Conservation (phyloP, 2,797 vertebrate species). For the Characodon lateralis region DNA sequence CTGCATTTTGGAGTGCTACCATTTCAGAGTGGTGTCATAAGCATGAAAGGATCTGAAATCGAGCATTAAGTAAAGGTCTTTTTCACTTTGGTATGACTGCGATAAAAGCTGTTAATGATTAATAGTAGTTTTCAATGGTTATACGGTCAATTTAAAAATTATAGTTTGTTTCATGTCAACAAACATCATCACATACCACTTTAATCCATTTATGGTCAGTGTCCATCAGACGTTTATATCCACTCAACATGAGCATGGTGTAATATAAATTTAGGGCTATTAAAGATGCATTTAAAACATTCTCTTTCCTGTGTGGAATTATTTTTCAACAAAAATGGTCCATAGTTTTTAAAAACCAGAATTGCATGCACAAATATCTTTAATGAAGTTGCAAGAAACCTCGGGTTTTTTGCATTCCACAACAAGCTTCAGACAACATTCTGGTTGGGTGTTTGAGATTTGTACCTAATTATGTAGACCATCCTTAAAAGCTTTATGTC, state of each 20-base stretch:
- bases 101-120: conserved; percentile 11
- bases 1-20: conserved; percentile 49
- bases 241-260: neutral
- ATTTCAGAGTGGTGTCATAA: conserved; percentile 37
- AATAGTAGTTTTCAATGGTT: conserved; percentile 2
- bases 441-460: neutral
- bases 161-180: neutral
- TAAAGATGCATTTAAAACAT: neutral
- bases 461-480: too few relatives aligned
- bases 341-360: neutral
- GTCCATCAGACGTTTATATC: neutral
- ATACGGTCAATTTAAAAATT: neutral
- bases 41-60: conserved; percentile 34
- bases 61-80: conserved; percentile 22
- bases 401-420: neutral
- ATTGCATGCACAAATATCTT: neutral
- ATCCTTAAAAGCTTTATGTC: too few relatives aligned
- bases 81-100: conserved; percentile 22
- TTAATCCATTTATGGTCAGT: neutral
- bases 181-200: neutral
- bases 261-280: neutral
- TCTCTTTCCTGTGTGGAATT: neutral
- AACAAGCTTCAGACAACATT: neutral
- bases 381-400: neutral
- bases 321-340: neutral